Conservation (phyloP, 2,113 vertebrate species). For the Aplodontia rufa region DNA sequence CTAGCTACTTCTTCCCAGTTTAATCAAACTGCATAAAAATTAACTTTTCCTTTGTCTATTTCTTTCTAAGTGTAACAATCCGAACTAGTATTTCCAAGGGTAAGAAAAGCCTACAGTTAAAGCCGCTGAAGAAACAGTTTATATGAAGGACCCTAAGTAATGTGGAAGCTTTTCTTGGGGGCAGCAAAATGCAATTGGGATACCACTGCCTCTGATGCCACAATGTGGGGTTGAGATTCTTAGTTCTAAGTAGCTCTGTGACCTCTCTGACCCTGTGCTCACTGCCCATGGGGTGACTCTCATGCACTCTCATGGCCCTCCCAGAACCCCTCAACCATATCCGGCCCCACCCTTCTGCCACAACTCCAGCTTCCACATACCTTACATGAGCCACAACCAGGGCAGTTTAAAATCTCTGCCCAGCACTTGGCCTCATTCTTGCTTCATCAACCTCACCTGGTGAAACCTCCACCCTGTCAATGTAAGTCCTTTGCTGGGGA, state of each 20-base stretch:
- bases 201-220: background rate
- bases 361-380: background rate
- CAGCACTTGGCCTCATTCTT: background rate
- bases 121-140: background rate
- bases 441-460: background rate
- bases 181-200: background rate
- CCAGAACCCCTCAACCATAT: background rate
- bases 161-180: background rate
- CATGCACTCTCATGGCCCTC: background rate
- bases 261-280: background rate
- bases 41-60: background rate
- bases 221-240: background rate
- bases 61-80: background rate
- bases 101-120: background rate
- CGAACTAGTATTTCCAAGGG: background rate
- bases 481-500: background rate
- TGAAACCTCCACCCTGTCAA: background rate
- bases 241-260: background rate
- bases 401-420: background rate
- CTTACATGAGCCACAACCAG: background rate
- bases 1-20: background rate
- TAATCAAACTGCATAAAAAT: background rate
- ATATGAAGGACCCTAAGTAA: background rate
- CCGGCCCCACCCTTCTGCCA: background rate
- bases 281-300: background rate